Base-by-base conservation (phyloP, 37 sponge, comb jelly and placozoan genomes). In the Chondrosia reniformis region DNA sequence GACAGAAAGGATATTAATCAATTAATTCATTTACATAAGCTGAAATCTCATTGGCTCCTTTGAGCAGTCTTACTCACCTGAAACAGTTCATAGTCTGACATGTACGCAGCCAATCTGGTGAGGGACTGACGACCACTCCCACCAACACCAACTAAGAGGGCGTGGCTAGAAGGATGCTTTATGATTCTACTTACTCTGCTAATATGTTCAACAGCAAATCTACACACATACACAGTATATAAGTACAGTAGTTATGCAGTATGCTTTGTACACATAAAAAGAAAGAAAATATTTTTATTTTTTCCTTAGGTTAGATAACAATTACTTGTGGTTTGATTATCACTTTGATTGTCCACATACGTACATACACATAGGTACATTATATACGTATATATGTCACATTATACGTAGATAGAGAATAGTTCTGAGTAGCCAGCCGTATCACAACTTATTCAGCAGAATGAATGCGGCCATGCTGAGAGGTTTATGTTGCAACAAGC, bases 131-230 rank as follows among this genome's bases (percentile, higher is more conserved):
- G 75, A 0, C 95, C 95, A 84, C 86, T 84, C 9, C 95, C 95
- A 41, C 95, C 98, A 33, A 97, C 98, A 5, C 95, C 95, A 24
- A 94, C 93, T 15, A 95, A 81, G 55, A 97, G 93, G 69, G 98
- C 95, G 80, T 95, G 95, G 74, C 88, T 83, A 10, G 91, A 81
- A 69, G 95, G 95, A 71, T 97, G 99, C 81, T 95, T 94, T 76
- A 97, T 55, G 75, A 97, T 88, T 37, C 99, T 86, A 80, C 85
- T 82, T 67, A 97, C 88, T 21, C 98, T 82, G 43, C 90, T 82
- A 55, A 97, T 90, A 75, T 97, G 98, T 81, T 97, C 98, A 71
- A 97, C 89, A 66, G 98, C 98, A 89, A 97, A 97, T 66, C 97
- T 90, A 63, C 41, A 12, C 15, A 49, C 52, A 49, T 49, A 49